These are phyloP conservation scores for Hyposoter dolosus DNA, from an alignment of 2,888 invertebrate genomes.

Conservation along the genomic window DNA sequence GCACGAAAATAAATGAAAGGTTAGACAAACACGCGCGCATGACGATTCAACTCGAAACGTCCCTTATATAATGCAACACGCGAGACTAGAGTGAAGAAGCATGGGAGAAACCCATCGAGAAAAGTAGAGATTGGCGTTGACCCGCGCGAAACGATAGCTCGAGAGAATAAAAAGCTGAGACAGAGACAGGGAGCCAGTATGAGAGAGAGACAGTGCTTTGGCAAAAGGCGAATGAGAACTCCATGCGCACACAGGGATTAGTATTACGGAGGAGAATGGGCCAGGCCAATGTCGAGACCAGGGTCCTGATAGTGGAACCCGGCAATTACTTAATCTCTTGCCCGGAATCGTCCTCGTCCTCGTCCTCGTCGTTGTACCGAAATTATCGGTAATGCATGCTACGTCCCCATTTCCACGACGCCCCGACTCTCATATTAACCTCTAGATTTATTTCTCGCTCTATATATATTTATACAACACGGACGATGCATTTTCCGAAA, in stretches of 20 bases:
- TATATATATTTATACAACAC: conserved; percentile 18
- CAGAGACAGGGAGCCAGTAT: background rate
- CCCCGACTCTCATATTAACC: conserved; percentile 61
- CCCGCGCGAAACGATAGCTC: conserved; percentile 27
- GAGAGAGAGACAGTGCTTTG: conserved; percentile 37
- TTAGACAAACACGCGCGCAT: background rate
- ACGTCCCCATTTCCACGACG: conserved; percentile 68
- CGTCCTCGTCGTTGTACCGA: conserved; percentile 57
- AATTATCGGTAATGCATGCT: conserved; percentile 78
- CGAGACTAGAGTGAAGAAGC: conserved; percentile 32
- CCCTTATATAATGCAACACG: background rate
- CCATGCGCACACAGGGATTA: conserved; percentile 57
- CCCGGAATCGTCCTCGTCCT: conserved; percentile 73
- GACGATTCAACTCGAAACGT: conserved; percentile 1
- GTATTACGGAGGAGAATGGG: conserved; percentile 50
- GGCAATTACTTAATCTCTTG: conserved; percentile 79
- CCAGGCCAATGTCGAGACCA: conserved; percentile 62
- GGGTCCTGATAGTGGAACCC: conserved; percentile 75
- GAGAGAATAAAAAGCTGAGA: conserved; percentile 8
- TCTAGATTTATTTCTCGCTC: conserved; percentile 59
- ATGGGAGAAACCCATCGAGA: conserved; percentile 18
- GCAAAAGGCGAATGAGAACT: conserved; percentile 48
- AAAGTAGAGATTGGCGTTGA: conserved; percentile 44
- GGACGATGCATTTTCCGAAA: background rate
- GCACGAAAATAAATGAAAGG: conserved; percentile 3